A percentile compares a stretch with the other conserved stretches of the same genome.
Evolutionary conservation across 2,888 invertebrate genomes (phyloP).

Genomic region (Amblyteles armatorius): DNA sequence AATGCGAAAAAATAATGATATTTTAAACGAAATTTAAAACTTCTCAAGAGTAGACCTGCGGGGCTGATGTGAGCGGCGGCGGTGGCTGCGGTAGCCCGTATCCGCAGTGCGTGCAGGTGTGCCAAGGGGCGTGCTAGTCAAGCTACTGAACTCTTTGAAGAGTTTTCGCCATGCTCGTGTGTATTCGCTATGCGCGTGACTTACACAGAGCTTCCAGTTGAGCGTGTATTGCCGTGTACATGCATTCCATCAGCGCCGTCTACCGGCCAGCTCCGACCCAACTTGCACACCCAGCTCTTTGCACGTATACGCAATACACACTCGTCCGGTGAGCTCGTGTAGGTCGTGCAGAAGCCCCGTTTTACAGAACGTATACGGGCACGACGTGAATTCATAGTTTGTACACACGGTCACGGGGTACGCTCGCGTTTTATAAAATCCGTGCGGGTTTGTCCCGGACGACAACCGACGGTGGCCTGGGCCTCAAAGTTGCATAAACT

Average conservation of each 20-base stretch:
- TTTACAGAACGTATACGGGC: constrained; percentile 14
- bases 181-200: background rate
- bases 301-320: no score
- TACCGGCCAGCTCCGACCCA: no score
- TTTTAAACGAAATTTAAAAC: constrained; percentile 1
- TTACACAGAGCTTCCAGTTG: no score
- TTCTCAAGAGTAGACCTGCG: background rate
- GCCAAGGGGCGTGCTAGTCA: constrained; percentile 33
- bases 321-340: no score
- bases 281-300: no score
- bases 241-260: no score
- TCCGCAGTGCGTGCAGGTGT: constrained; percentile 61
- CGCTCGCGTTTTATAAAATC: constrained; percentile 59
- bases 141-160: constrained; percentile 37
- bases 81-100: constrained; percentile 12
- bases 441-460: constrained; percentile 34
- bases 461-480: constrained; percentile 28
- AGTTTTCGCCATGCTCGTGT: constrained; percentile 21
- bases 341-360: background rate
- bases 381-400: constrained; percentile 43
- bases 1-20: background rate
- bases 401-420: constrained; percentile 41
- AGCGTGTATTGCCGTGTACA: no score
- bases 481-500: constrained; percentile 45
- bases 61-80: background rate